Evolutionary conservation across 2,797 vertebrate species (phyloP), one percentile per base, ranked within the genome.

Genomic region (Salarias fasciatus): DNA sequence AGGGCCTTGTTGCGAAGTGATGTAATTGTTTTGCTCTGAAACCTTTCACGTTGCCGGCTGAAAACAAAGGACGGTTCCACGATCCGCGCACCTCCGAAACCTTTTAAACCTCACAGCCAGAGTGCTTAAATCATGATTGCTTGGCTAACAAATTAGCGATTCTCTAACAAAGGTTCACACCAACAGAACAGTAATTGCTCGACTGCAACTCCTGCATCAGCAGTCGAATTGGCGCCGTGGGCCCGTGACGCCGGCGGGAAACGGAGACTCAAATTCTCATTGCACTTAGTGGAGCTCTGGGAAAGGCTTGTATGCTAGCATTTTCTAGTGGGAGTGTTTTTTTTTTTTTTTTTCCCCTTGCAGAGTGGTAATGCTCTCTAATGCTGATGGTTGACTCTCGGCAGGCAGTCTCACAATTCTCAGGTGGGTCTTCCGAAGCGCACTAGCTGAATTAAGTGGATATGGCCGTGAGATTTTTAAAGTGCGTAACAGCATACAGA

Each of bases 301-400:
- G 84, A 89, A 79, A 75, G 58, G 53, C 71, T 77, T 63, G 75
- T 66, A 49, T 58, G 43, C 69, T 14, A 31, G 62, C 43, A 53
- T 84, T 80, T 89, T 83, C 83, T 79, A 80, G 72, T 57, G 87
- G 88, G 86, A 91, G 86, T 80, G 79, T 82, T 1, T 38, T 38
- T 11, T 83, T 82, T 1, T 38, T 38, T 11, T 83, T 62, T 81
- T 72, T n/a, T n/a, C 18, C 18, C 82, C 74, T 77, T 86, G 86
- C 83, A 75, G 44, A 45, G 77, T 62, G 53, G 83, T 91, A 89
- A 91, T 91, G 83, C 83, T 86, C 88, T 87, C 77, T 92, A 92
- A 91, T 90, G 89, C 88, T 91, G 88, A 91, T 91, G 89, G 88
- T 77, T 74, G 81, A 85, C 81, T 91, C 91, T 84, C 91, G 47